phyloP scores from a whole-genome alignment of 2,888 invertebrate species.

The Drosophila acutilabella region DNA sequence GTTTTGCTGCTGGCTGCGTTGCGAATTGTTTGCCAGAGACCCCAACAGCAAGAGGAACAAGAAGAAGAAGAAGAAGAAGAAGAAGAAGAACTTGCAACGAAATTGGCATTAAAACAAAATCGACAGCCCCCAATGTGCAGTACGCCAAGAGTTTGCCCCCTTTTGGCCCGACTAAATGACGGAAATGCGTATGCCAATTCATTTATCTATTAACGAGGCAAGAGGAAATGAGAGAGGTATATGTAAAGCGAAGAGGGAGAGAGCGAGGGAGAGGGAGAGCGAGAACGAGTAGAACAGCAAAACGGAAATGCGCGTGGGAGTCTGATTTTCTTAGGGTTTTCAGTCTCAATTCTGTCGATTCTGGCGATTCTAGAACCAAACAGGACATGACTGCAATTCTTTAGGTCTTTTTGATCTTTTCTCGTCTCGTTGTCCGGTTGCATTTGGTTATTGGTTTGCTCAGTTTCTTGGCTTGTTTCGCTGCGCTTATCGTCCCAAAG shows the following conservation, averaged over 20 bases:
- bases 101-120: conserved; percentile 50
- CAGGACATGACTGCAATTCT: conserved; percentile 46
- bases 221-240: not conserved
- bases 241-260: not conserved
- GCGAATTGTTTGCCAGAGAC: conserved; percentile 65
- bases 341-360: not conserved
- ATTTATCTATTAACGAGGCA: conserved; percentile 71
- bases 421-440: conserved; percentile 12
- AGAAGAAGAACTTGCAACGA: conserved; percentile 17
- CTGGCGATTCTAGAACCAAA: conserved; percentile 31
- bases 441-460: conserved; percentile 8
- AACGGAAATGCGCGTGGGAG: conserved; percentile 75
- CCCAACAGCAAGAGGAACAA: conserved; percentile 16
- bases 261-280: not conserved
- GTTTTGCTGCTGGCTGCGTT: conserved; percentile 58
- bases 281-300: conserved; percentile 27
- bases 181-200: conserved; percentile 74
- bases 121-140: conserved; percentile 35
- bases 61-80: conserved; percentile 14
- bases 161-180: conserved; percentile 33
- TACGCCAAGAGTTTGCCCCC: conserved; percentile 8
- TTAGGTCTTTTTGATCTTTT: conserved; percentile 12
- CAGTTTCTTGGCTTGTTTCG: conserved; percentile 19
- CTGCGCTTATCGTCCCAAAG: conserved; percentile 50
- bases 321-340: conserved; percentile 26